Evolutionary conservation across 2,888 invertebrate genomes (phyloP).

Genomic region (Erpobdella octoculata): DNA sequence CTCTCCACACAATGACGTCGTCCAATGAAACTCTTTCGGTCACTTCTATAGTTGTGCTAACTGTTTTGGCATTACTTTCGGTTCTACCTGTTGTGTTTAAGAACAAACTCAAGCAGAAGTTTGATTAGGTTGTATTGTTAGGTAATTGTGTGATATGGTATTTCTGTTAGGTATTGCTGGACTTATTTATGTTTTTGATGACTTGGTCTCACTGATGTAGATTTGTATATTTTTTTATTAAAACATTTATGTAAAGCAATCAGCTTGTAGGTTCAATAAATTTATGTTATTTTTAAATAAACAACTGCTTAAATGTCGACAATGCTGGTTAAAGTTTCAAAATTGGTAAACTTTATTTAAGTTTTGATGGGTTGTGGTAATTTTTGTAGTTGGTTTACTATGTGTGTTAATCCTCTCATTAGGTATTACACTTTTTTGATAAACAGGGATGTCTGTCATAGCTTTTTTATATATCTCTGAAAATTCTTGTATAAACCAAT

Average conservation of each 20-base stretch:
- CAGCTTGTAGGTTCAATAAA: not conserved
- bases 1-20: constrained; percentile 76
- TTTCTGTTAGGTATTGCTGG: not conserved
- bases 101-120: constrained; percentile 61
- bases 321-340: no score
- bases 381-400: no score
- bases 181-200: not conserved
- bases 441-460: no score
- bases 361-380: no score
- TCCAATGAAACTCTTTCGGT: constrained; percentile 69
- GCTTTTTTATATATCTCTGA: no score
- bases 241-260: not conserved
- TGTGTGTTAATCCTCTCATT: no score
- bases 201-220: not conserved
- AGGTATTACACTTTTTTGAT: no score
- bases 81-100: constrained; percentile 80
- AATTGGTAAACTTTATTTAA: no score
- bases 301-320: no score
- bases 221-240: not conserved
- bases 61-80: constrained; percentile 71
- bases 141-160: no score
- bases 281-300: not conserved
- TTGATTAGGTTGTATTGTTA: constrained; percentile 42
- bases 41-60: constrained; percentile 72
- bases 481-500: no score